A percentile compares a stretch with the other conserved stretches of the same genome.
Conservation (phyloP, 2,113 vertebrate species). For the Cochlearius cochlearius region DNA sequence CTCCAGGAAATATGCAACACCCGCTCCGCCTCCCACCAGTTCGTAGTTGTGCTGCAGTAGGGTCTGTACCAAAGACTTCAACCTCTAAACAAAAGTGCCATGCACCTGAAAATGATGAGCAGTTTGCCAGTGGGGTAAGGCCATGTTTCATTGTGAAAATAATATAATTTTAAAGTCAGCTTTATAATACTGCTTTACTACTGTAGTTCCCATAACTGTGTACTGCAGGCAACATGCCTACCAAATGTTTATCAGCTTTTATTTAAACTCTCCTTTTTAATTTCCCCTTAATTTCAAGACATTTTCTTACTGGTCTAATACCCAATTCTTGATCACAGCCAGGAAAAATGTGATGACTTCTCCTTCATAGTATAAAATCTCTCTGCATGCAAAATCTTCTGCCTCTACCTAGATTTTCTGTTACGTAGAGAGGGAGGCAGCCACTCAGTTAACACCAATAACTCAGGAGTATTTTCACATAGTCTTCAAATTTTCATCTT, state of each 20-base stretch:
- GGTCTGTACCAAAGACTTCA: slow-evolving; percentile 60
- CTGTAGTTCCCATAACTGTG: not conserved
- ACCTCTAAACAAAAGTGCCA: slow-evolving; percentile 48
- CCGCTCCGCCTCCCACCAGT: slow-evolving; percentile 80
- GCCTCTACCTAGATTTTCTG: not conserved
- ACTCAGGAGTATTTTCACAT: not conserved
- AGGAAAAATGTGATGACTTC: not conserved
- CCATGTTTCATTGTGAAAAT: not conserved
- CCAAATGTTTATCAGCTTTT: not conserved
- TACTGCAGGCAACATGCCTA: not conserved
- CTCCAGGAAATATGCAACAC: slow-evolving; percentile 82
- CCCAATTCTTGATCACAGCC: not conserved
- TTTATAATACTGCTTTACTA: not conserved
- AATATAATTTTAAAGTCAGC: not conserved
- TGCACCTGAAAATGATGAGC: slow-evolving; percentile 54
- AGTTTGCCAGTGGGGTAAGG: slow-evolving; percentile 70
- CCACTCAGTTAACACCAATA: not conserved
- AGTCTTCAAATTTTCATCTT: not conserved
- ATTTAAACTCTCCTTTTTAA: not conserved
- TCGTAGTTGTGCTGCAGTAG: slow-evolving; percentile 44
- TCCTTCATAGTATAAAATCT: not conserved
- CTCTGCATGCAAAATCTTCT: not conserved
- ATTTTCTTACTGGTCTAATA: not conserved
- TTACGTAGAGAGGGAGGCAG: not conserved
- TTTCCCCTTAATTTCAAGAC: not conserved